Base-by-base conservation (phyloP, 2,797 vertebrate genomes). In the Gadopsis bispinosus region DNA sequence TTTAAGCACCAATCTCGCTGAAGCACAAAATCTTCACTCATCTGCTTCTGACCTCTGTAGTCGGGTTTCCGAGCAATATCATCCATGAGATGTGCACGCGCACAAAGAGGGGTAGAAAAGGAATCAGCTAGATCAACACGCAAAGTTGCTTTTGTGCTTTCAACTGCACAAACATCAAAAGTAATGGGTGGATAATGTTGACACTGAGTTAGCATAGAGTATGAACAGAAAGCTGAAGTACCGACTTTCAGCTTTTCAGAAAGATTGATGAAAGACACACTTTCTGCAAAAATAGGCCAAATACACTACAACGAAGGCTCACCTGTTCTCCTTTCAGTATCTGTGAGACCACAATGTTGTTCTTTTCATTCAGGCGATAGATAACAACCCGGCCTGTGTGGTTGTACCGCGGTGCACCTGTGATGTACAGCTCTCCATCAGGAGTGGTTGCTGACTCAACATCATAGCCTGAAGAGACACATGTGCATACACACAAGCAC, bases 321-420 rank as follows among this genome's bases (percentile, higher is more conserved):
- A 99, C 98, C 95, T 99, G 98, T 59, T 99, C 96, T 93, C 98
- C 98, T 29, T 92, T 94, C 80, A 99, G 92, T 31, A 95, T 95
- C 89, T 99, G 97, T 16, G 95, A 92, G 73, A 99, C 84, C 39
- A 86, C 86, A 29, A 96, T 73, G 0, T 92, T 83, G 58, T 94
- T 91, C 3, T 70, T 17, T 17, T 80, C 83, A 39, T 94, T 75
- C 83, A 98, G 95, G 56, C 83, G 95, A 65, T 98, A 99, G 85
- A 98, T 85, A 4, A 97, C 90, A n/a, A 99, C 97, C 51, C 98
- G 96, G 14, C 98, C 98, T 0, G 95, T 98, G 81, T 99, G 98
- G 93, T 99, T 99, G 91, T 97, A 98, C 1, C 98, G 94, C 3
- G 98, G 98, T 3, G 98, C 97, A 5, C 98, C 98, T 6, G 97